phyloP scores from a whole-genome alignment of 2,797 vertebrate species.

The Thamnophis elegans region DNA sequence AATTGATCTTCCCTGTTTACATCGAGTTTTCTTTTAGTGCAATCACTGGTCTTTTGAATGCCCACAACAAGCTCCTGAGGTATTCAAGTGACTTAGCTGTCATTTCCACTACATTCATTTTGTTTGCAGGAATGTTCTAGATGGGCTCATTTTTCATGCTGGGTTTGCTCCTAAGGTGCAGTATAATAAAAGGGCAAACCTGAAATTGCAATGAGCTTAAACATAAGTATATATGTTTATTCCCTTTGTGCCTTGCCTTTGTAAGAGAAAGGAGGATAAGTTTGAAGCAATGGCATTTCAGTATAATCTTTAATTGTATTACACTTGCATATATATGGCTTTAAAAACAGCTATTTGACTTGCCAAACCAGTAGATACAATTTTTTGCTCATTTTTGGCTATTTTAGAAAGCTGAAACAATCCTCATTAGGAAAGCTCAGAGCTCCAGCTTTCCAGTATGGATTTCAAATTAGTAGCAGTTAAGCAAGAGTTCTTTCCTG shows the following conservation, averaged over 20 bases:
- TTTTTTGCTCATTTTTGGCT: no score
- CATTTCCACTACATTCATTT: not conserved
- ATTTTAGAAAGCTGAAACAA: not conserved
- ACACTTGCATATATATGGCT: constrained; percentile 24
- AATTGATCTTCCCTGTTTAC: not conserved
- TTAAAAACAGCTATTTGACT: not conserved
- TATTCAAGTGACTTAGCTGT: not conserved
- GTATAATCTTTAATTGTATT: constrained; percentile 48
- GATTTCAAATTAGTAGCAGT: not conserved
- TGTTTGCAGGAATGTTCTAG: not conserved
- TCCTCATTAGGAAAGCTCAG: not conserved
- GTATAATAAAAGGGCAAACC: not conserved
- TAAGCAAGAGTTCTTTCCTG: not conserved
- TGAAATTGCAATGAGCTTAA: not conserved
- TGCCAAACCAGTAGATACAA: not conserved
- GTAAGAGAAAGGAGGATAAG: not conserved
- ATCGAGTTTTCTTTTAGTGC: not conserved
- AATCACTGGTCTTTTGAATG: not conserved
- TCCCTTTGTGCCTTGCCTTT: not conserved
- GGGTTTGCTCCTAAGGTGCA: not conserved
- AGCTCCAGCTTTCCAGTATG: not conserved
- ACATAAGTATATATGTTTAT: not conserved
- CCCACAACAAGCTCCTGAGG: not conserved
- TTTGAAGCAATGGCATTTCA: constrained; percentile 3
- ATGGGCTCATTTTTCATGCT: not conserved